Base-by-base conservation (phyloP, 1,140 invertebrate genomes). In the Bradynema listronoti region DNA sequence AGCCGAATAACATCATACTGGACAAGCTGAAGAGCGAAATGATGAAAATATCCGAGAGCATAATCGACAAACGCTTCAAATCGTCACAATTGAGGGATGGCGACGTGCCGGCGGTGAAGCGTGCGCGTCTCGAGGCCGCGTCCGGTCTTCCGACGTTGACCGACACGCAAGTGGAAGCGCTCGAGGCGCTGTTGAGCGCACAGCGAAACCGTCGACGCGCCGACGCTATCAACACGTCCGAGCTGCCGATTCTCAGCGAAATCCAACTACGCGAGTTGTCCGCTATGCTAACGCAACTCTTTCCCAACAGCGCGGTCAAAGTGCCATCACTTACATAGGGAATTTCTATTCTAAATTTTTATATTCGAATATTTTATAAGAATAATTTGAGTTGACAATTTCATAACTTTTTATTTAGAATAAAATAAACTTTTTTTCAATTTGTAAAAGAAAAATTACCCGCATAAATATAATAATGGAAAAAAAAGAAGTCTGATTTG, bases 1-100 rank as follows among this genome's bases (percentile, higher is more conserved):
- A 88, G 73, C 91, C 91, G 45, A 95, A 95, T 81, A 87, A 87
- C 79, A 89, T 90, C 1, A 91, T 96, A 75, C 81, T 96, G 16
- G 86, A 89, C 56, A 94, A 94, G 80, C 81, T 96, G 9, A 84
- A 86, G 57, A 80, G 85, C 55, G 91, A 95, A 82, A 91, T 96
- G 89, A 19, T 63, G 16, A 63, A 63, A 33, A 27, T 63, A 1
- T 61, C 59, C 5, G 56, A 42, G 19, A 47, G 30, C 19, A 5
- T 61, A 9, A 30, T 61, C 25, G 14, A 14, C n/a, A n/a, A n/a
- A n/a, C n/a, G n/a, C n/a, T n/a, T n/a, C n/a, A n/a, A n/a, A n/a
- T n/a, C n/a, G n/a, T n/a, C n/a, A n/a, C n/a, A n/a, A n/a, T n/a
- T n/a, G n/a, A n/a, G n/a, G n/a, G n/a, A n/a, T n/a, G n/a, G n/a